Evolutionary conservation across 2,797 vertebrate genomes (phyloP), one percentile per base, ranked within the genome.

Genomic region (Sebastes nivosus): DNA sequence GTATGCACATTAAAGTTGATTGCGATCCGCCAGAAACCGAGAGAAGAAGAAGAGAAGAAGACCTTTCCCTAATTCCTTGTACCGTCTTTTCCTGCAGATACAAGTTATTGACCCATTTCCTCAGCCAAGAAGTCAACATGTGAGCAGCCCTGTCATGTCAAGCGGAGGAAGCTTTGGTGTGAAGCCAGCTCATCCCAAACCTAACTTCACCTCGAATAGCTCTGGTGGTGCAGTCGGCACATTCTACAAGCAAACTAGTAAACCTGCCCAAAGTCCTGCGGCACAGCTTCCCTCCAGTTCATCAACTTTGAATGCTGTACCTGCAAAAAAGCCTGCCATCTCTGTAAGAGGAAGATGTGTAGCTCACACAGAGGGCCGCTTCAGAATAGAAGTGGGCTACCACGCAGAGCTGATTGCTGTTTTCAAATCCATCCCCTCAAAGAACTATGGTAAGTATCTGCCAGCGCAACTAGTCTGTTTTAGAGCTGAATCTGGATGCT

Each of bases 381-480:
- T 99, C 93, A 95, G 95, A 72, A 96, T 99, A 0, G 96, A 99
- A 93, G 92, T 98, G 6, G 91, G 97, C 27, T 99, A 98, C 90
- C 95, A 97, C 1, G 90, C 94, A 1, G 95, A 97, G 27, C 97
- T 99, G 34, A 92, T 99, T 71, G 82, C 94, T 2, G 81, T 96
- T 66, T 99, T 99, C 86, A 98, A 98, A 94, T 96, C 88, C 55
- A 94, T 99, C 22, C 95, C 97, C 24, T 98, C 97, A 69, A 97
- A 96, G 90, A 96, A 8, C 36, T 99, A 98, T 22, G 98, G 98
- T 98, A 91, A 95, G 96, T 66, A 22, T 71, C 58, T 66, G n/a
- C 30, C 25, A 4, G n/a, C 42, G 25, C 5, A 65, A 0, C n/a
- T 22, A 2, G 14, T 1, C 16, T 46, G 18, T 79, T 68, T 4